These are phyloP conservation scores for Trichogramma evanescens DNA, from an alignment of 2,888 invertebrate genomes.

Conservation along the genomic window DNA sequence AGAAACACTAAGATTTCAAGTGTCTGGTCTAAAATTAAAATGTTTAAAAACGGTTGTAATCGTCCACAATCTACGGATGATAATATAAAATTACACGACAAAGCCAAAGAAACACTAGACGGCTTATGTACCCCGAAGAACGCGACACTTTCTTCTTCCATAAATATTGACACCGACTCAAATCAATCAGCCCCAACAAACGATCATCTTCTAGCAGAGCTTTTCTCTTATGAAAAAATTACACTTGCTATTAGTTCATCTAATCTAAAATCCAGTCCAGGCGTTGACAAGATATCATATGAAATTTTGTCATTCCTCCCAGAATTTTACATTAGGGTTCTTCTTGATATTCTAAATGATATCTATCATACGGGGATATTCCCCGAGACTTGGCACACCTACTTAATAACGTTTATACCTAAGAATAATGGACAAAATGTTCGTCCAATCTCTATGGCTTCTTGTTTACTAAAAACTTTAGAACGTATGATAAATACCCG, in stretches of 20 bases:
- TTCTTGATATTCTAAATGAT: slow-evolving; percentile 2
- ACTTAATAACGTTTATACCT: slow-evolving; percentile 20
- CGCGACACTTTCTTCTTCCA: no score
- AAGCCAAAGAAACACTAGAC: no score
- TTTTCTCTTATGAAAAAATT: slow-evolving; percentile 1
- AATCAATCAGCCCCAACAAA: no score
- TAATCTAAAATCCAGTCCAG: not conserved
- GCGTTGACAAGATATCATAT: not conserved
- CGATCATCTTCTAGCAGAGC: not conserved
- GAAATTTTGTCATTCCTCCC: not conserved
- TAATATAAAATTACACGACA: no score
- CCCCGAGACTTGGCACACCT: slow-evolving; percentile 17
- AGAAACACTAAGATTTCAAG: no score
- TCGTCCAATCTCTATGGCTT: slow-evolving; percentile 21
- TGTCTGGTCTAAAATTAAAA: no score
- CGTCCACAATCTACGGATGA: no score
- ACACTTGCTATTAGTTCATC: not conserved
- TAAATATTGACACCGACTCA: not conserved
- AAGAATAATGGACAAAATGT: slow-evolving; percentile 17
- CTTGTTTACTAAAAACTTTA: slow-evolving; percentile 18
- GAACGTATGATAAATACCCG: slow-evolving; percentile 17
- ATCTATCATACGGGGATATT: not conserved
- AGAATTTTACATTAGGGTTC: not conserved
- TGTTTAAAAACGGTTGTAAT: no score
- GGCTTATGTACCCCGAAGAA: no score